Percentiles rank a stretch among this genome's conserved stretches.
phyloP scores from a whole-genome alignment of 2,888 invertebrate species.

The Agonopterix heracliana region DNA sequence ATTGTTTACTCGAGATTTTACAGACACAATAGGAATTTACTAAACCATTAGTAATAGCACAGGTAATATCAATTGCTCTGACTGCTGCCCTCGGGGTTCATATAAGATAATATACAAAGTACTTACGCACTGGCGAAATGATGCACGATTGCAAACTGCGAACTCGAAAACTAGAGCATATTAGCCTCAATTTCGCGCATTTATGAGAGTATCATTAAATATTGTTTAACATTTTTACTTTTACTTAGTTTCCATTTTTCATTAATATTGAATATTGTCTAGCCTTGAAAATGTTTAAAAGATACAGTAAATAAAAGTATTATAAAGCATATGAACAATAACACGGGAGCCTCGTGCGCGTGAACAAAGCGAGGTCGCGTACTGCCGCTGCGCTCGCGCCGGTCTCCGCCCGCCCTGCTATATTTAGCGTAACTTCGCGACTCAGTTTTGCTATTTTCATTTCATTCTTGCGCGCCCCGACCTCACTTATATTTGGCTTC shows the following conservation, averaged over 20 bases:
- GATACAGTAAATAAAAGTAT: no score
- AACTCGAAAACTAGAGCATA: constrained; percentile 41
- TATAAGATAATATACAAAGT: no score
- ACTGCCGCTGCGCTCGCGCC: constrained; percentile 23
- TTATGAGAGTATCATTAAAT: not conserved
- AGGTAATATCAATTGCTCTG: no score
- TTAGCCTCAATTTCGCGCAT: constrained; percentile 33
- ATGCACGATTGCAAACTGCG: constrained; percentile 33
- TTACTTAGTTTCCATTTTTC: no score
- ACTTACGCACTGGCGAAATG: constrained; percentile 48
- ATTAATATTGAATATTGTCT: no score
- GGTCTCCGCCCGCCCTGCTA: constrained; percentile 51
- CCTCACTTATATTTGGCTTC: constrained; percentile 52
- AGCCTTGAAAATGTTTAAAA: no score
- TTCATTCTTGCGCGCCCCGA: constrained; percentile 59
- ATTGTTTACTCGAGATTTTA: no score
- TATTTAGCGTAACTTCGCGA: constrained; percentile 73
- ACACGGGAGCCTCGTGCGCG: not conserved
- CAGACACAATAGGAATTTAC: no score
- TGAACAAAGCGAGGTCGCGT: constrained; percentile 48
- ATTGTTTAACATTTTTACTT: no score
- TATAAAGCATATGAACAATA: constrained; percentile 2
- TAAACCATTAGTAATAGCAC: no score
- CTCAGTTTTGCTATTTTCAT: constrained; percentile 72
- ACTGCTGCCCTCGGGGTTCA: no score